Percentiles rank a stretch among this genome's conserved stretches.
phyloP scores from a whole-genome alignment of 1,140 invertebrate genomes.

The Penaeus japonicus region DNA sequence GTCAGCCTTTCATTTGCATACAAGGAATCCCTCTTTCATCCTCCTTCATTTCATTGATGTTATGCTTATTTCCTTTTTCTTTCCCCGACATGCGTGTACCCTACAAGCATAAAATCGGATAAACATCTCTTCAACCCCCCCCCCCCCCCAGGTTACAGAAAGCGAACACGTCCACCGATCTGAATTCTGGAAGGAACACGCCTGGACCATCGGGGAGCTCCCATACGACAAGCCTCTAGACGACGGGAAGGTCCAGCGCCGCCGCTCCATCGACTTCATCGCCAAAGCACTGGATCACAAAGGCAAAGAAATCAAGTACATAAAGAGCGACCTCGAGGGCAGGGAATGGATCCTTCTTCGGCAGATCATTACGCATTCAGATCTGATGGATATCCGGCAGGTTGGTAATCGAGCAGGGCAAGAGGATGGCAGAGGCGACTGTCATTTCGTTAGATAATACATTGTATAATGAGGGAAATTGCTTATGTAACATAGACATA shows the following conservation, averaged over 20 bases:
- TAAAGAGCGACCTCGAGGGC: constrained; percentile 56
- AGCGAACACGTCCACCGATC: constrained; percentile 36
- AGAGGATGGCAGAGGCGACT: not conserved
- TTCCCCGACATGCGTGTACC: too few relatives aligned
- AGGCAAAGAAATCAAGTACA: constrained; percentile 39
- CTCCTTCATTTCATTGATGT: too few relatives aligned
- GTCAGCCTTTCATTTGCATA: too few relatives aligned
- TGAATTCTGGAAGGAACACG: constrained; percentile 44
- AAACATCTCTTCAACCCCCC: too few relatives aligned
- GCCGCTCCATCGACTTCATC: constrained; percentile 54
- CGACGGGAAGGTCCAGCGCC: not conserved
- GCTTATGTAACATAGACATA: too few relatives aligned
- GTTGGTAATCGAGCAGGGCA: not conserved
- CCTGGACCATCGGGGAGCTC: constrained; percentile 32
- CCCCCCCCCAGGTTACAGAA: constrained; percentile 22
- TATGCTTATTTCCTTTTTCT: too few relatives aligned
- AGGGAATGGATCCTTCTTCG: constrained; percentile 54
- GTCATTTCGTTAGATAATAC: not conserved
- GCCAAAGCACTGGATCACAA: constrained; percentile 28
- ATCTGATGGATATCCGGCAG: constrained; percentile 48
- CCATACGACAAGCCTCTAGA: constrained; percentile 35
- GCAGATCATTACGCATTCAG: constrained; percentile 39
- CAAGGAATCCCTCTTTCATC: too few relatives aligned
- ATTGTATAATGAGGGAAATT: not conserved
- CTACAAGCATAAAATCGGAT: too few relatives aligned